These are phyloP conservation scores for Balaenoptera acutorostrata DNA, from an alignment of 2,113 vertebrate species.

Conservation along the genomic window DNA sequence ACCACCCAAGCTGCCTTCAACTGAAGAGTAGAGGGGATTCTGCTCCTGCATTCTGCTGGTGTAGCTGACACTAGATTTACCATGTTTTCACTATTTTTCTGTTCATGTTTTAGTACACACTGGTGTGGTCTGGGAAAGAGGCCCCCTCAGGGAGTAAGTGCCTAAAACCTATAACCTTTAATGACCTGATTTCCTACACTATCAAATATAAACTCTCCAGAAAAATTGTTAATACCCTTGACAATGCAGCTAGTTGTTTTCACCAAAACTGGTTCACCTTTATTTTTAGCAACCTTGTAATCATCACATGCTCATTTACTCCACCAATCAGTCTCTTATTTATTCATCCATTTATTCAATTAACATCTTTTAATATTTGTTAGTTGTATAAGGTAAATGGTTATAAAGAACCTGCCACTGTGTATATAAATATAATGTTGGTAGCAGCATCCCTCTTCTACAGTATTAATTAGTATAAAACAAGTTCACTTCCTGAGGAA, in stretches of 20 bases:
- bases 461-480: background rate
- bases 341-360: background rate
- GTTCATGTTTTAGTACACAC: background rate
- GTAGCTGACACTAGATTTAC: background rate
- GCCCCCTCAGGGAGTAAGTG: background rate
- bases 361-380: background rate
- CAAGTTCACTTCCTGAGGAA: background rate
- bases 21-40: rapidly evolving
- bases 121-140: background rate
- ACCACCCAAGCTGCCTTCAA: background rate
- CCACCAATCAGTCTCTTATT: background rate
- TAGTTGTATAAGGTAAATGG: background rate
- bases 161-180: background rate
- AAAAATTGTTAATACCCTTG: background rate
- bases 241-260: background rate
- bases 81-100: background rate
- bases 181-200: background rate
- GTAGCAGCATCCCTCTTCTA: background rate
- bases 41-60: background rate
- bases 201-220: background rate
- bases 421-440: background rate
- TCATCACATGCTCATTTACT: background rate
- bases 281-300: background rate
- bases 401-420: background rate
- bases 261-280: background rate